A percentile compares a stretch with the other conserved stretches of the same genome.
These are phyloP conservation scores for Sterrhoptilus dennistouni DNA, from an alignment of 2,113 vertebrate species.

Conservation along the genomic window DNA sequence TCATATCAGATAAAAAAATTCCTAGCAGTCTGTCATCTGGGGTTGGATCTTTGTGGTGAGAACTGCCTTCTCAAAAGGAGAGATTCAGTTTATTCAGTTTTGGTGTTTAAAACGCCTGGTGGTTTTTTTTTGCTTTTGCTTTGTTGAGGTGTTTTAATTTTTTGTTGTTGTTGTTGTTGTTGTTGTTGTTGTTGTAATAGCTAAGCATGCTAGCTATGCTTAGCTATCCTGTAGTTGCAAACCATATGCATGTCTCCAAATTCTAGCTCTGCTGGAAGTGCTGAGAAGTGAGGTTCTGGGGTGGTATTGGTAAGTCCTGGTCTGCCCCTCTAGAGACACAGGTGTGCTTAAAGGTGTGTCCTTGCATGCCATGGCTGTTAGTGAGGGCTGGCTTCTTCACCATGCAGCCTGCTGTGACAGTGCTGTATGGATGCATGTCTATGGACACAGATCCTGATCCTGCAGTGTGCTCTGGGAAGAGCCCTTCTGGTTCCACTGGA, in stretches of 20 bases:
- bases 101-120: background rate
- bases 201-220: background rate
- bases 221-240: background rate
- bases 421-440: accelerated
- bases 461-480: accelerated
- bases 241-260: background rate
- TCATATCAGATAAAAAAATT: background rate
- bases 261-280: background rate
- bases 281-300: background rate
- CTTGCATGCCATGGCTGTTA: background rate
- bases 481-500: background rate
- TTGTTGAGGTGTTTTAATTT: background rate
- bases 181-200: too few species aligned
- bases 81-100: background rate
- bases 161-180: too few species aligned
- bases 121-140: background rate
- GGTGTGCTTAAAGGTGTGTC: background rate
- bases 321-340: background rate
- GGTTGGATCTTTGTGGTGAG: background rate
- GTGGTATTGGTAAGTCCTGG: background rate
- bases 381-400: background rate
- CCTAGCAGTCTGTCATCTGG: background rate
- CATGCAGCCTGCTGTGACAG: background rate
- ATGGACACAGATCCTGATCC: background rate
- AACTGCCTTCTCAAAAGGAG: background rate